These are phyloP conservation scores for Babylonia areolata DNA, from an alignment of 1,140 invertebrate genomes.

Conservation along the genomic window DNA sequence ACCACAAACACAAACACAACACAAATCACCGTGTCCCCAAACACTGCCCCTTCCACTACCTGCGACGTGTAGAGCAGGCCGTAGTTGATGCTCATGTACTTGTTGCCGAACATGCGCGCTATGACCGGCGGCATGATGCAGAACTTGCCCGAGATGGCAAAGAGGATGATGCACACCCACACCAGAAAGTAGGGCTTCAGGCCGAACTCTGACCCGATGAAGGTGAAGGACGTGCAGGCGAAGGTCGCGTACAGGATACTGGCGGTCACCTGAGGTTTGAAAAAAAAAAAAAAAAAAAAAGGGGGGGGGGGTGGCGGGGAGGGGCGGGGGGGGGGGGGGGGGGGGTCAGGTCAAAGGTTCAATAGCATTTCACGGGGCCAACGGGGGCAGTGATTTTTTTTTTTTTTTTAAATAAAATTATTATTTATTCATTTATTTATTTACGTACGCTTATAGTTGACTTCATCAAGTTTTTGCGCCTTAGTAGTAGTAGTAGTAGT, in stretches of 20 bases:
- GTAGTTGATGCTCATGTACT: slow-evolving; percentile 45
- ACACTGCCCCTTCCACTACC: no score
- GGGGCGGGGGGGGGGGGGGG: no score
- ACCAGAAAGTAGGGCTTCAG: slow-evolving; percentile 26
- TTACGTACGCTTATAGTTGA: no score
- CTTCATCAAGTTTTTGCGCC: no score
- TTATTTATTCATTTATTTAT: background rate
- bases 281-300: background rate
- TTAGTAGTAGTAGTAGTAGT: no score
- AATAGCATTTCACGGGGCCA: no score
- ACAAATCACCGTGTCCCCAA: no score
- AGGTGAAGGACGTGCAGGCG: slow-evolving; percentile 12
- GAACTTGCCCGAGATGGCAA: slow-evolving; percentile 29
- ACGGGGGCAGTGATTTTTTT: background rate
- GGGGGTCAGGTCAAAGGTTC: no score
- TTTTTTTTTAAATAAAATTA: background rate
- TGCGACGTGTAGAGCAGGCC: slow-evolving; percentile 46
- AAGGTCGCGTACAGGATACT: slow-evolving; percentile 29
- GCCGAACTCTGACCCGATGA: slow-evolving; percentile 19
- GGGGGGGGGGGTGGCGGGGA: background rate
- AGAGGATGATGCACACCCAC: slow-evolving; percentile 36
- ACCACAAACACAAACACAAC: no score
- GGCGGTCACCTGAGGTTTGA: slow-evolving; percentile 16
- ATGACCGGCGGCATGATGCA: slow-evolving; percentile 24
- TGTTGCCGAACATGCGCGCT: slow-evolving; percentile 19